Evolutionary conservation across 2,888 invertebrate genomes (phyloP).

Genomic region (Ischnus inquisitorius): DNA sequence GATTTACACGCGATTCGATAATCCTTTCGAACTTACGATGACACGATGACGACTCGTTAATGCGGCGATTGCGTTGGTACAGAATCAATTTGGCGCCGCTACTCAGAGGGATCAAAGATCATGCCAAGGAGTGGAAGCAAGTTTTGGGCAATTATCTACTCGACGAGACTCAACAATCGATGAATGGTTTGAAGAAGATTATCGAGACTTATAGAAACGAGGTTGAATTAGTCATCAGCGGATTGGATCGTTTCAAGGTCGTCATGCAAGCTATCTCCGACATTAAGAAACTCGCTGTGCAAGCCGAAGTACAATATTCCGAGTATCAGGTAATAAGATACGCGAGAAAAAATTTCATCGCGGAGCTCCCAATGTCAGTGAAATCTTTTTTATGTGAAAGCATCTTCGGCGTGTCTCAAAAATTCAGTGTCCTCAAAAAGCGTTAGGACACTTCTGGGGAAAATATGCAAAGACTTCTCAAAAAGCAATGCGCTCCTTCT

Average conservation of each 20-base stretch:
- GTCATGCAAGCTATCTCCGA: constrained; percentile 94
- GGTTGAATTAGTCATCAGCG: constrained; percentile 92
- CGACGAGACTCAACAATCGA: constrained; percentile 89
- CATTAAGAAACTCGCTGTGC: constrained; percentile 91
- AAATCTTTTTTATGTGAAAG: constrained; percentile 8
- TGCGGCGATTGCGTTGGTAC: neutral
- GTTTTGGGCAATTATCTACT: constrained; percentile 90
- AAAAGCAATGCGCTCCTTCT: too few species aligned
- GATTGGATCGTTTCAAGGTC: constrained; percentile 92
- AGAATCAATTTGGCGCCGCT: constrained; percentile 91
- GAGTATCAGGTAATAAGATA: constrained; percentile 83
- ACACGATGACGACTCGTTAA: neutral
- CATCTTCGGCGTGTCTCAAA: too few species aligned
- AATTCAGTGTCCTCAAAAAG: too few species aligned
- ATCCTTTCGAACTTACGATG: constrained; percentile 9
- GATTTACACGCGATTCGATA: constrained; percentile 4
- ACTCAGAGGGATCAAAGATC: constrained; percentile 89
- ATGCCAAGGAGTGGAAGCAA: constrained; percentile 93
- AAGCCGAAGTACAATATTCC: constrained; percentile 91
- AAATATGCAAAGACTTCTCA: too few species aligned
- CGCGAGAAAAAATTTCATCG: neutral
- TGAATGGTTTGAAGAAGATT: constrained; percentile 89
- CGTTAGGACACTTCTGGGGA: too few species aligned
- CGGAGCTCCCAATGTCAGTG: neutral
- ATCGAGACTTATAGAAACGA: constrained; percentile 89